A percentile compares a stretch with the other conserved stretches of the same genome.
These are phyloP conservation scores for Galeruca laticollis DNA, from an alignment of 2,888 invertebrate species.

Conservation along the genomic window DNA sequence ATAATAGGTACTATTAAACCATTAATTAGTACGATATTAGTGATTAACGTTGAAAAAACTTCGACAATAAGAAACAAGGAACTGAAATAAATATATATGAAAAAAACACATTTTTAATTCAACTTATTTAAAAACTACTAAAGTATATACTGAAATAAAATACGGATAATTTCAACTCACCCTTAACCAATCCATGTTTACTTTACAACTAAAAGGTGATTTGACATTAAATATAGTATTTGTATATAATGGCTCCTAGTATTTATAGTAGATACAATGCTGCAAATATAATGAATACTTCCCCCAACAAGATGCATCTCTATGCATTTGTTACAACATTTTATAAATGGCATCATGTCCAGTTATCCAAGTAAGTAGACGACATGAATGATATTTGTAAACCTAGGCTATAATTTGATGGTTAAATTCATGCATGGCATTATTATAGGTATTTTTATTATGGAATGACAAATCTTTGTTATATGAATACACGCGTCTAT, in stretches of 20 bases:
- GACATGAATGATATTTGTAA: background rate
- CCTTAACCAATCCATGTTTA: constrained; percentile 51
- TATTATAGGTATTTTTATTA: background rate
- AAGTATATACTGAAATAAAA: no score
- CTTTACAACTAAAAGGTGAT: constrained; percentile 4
- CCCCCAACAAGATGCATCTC: constrained; percentile 57
- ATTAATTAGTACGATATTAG: no score
- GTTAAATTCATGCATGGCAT: constrained; percentile 44
- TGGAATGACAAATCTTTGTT: background rate
- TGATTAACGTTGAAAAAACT: no score
- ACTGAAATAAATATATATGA: no score
- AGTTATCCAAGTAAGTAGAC: constrained; percentile 3
- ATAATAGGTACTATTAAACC: no score
- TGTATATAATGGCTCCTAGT: constrained; percentile 47
- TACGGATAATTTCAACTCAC: constrained; percentile 48
- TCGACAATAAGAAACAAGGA: no score
- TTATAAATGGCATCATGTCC: constrained; percentile 59
- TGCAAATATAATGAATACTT: constrained; percentile 51
- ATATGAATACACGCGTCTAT: background rate
- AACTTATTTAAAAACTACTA: no score
- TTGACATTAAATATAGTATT: constrained; percentile 34
- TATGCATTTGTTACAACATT: constrained; percentile 61
- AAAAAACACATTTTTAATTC: no score
- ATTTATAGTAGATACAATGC: constrained; percentile 49
- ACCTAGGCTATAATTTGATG: constrained; percentile 46